Conservation (phyloP, 2,797 vertebrate species). For the Sebastiscus albofasciatus region DNA sequence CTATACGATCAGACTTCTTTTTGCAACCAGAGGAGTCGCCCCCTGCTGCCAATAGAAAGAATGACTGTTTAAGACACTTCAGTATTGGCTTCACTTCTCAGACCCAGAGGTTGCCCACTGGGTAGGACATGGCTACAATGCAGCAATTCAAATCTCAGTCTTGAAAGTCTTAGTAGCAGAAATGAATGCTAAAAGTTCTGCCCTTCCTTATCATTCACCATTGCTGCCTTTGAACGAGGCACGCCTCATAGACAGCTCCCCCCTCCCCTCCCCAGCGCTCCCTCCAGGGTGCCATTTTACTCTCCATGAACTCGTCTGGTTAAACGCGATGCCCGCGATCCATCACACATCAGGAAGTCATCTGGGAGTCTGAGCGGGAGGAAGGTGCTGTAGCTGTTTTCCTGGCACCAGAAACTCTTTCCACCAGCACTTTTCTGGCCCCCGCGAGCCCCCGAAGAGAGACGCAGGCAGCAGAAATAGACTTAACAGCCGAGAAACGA, state of each 20-base stretch:
- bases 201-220: not conserved
- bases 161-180: not conserved
- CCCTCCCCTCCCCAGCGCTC: not conserved
- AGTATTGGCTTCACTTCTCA: no score
- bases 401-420: conserved; percentile 57
- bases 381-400: conserved; percentile 56
- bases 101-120: no score
- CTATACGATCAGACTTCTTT: no score
- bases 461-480: conserved; percentile 33
- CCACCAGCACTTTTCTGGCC: conserved; percentile 39
- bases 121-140: not conserved
- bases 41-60: no score
- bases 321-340: conserved; percentile 24
- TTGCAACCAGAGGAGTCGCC: no score
- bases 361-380: conserved; percentile 50
- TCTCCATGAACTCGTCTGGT: conserved; percentile 1
- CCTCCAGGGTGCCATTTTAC: conserved; percentile 7
- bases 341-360: conserved; percentile 60
- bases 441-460: not conserved
- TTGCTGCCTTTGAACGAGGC: not conserved
- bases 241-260: not conserved
- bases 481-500: conserved; percentile 24
- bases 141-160: not conserved
- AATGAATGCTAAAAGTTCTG: not conserved
- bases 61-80: accelerated